Evolutionary conservation across 2,888 invertebrate genomes (phyloP).

Genomic region (Pristionchus arcanus): DNA sequence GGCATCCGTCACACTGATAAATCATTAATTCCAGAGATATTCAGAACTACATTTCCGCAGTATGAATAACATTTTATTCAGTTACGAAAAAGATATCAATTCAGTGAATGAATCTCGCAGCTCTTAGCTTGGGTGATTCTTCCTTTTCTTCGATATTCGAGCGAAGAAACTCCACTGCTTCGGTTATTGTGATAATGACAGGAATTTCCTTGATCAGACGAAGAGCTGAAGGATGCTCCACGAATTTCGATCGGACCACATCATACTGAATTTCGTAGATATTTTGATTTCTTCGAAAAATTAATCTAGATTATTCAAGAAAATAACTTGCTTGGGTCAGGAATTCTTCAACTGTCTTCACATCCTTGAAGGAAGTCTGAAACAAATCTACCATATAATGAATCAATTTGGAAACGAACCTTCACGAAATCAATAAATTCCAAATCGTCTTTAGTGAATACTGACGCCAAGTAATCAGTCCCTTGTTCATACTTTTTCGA

Average conservation of each 20-base stretch:
- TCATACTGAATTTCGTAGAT: background rate
- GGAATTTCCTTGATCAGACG: background rate
- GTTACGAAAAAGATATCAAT: too few species aligned
- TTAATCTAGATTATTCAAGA: background rate
- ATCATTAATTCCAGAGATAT: too few species aligned
- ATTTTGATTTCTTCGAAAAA: background rate
- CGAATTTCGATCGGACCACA: background rate
- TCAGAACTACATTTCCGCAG: too few species aligned
- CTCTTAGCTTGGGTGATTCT: background rate
- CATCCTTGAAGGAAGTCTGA: background rate
- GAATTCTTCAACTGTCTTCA: background rate
- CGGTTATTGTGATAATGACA: background rate
- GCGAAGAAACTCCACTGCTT: background rate
- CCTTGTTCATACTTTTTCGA: background rate
- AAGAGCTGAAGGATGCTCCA: background rate
- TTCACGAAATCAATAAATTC: background rate
- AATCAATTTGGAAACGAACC: background rate
- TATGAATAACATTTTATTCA: too few species aligned
- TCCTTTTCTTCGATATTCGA: background rate
- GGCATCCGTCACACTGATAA: too few species aligned
- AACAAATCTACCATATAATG: background rate
- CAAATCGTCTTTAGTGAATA: background rate
- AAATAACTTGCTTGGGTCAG: background rate
- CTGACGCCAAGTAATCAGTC: background rate
- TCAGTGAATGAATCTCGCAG: background rate